These are phyloP conservation scores for Rhinella marina DNA, from an alignment of 2,797 vertebrate genomes.

Conservation along the genomic window DNA sequence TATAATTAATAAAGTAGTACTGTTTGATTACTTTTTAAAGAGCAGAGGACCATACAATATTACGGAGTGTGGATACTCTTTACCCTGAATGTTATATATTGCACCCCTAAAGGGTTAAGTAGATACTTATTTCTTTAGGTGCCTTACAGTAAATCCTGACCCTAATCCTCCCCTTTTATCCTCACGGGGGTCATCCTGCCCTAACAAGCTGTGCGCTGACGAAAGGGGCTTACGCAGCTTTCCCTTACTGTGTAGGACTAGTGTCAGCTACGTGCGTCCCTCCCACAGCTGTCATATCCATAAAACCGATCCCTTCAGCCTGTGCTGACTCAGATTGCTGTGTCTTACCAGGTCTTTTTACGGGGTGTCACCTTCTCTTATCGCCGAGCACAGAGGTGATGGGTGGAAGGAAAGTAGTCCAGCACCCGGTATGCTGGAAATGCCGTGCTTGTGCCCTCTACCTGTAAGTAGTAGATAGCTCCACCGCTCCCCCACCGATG, in stretches of 20 bases:
- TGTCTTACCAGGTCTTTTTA: conserved; percentile 55
- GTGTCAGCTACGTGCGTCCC: conserved; percentile 41
- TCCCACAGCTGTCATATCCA: conserved; percentile 57
- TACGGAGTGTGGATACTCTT: neutral
- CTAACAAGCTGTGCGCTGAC: conserved; percentile 35
- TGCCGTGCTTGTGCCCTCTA: conserved; percentile 46
- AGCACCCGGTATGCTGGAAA: conserved; percentile 1
- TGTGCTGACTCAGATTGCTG: conserved; percentile 61
- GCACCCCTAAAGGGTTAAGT: neutral
- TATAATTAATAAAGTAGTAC: neutral
- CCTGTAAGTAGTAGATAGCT: conserved; percentile 26
- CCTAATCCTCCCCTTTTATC: conserved; percentile 57
- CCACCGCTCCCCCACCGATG: neutral
- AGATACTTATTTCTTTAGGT: conserved; percentile 27
- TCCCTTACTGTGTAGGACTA: conserved; percentile 44
- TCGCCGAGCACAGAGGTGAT: conserved; percentile 48
- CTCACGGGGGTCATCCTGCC: conserved; percentile 55
- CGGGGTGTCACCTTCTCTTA: conserved; percentile 57
- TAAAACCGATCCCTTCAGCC: conserved; percentile 61
- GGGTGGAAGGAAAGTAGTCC: conserved; percentile 3
- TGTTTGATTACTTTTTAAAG: neutral
- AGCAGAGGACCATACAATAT: neutral
- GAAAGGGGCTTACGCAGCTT: conserved; percentile 58
- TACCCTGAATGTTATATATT: neutral
- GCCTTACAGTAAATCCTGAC: conserved; percentile 49